Base-by-base conservation (phyloP, 1,140 invertebrate genomes). In the Plutomurus gul region DNA sequence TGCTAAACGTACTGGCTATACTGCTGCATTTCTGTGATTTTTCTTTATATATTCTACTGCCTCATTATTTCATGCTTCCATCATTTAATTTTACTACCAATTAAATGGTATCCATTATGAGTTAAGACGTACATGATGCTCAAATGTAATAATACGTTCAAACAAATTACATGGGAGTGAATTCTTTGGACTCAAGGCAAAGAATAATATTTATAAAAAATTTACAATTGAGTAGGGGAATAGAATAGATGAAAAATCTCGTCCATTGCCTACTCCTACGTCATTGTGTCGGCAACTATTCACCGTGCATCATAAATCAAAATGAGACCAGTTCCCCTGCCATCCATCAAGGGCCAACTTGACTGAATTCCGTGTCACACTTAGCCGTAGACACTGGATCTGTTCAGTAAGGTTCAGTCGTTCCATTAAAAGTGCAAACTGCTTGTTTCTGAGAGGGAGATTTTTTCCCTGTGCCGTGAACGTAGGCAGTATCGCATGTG, bases 211-310 rank as follows among this genome's bases (percentile, higher is more conserved):
- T 13, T 65, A 65, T 65, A 65, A 65, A 65, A 65, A 65, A 65
- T 65, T 65, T 36, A 65, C 27, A 56, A 65, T 25, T 33, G 56
- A 33, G 36, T 13, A 25, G 36, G 27, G 18, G 56, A 33, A 65
- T 30, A 65, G 51, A 65, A 33, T 33, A n/a, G 56, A 65, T 65
- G 56, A 65, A 65, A 65, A 65, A 65, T 65, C n/a, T 65, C 56
- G 56, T 65, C 27, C 56, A 65, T 65, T 65, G 30, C 56, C 56
- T n/a, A n/a, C n/a, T n/a, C n/a, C n/a, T n/a, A n/a, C n/a, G n/a
- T 65, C 30, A 4, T 13, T 65, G 56, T 30, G 56, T 65, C 56
- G 56, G 56, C 56, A 65, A 65, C 56, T 65, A 33, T 30, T 65
- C 27, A 33, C 56, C n/a, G 27, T 30, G 56, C 56, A 65, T 65